These are phyloP conservation scores for Diaprepes abbreviatus DNA, from an alignment of 2,888 invertebrate genomes.

Conservation along the genomic window DNA sequence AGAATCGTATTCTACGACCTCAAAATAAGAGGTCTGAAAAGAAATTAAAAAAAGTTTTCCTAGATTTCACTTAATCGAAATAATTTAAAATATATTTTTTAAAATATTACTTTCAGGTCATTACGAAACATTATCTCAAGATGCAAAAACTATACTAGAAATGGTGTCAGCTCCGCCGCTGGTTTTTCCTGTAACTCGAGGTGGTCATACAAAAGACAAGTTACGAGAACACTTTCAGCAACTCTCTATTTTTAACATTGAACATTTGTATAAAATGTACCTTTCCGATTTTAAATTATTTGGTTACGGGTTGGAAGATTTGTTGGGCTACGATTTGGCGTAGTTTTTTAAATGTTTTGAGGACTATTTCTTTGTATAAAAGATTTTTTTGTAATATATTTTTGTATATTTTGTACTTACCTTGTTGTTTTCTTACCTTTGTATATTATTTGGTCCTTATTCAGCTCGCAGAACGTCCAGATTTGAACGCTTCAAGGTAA, in stretches of 20 bases:
- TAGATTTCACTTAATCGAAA: too few relatives aligned
- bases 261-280: conserved; percentile 80
- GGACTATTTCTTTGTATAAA: not conserved
- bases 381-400: conserved; percentile 12
- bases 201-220: conserved; percentile 80
- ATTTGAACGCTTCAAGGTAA: too few relatives aligned
- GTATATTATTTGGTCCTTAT: not conserved
- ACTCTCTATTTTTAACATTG: conserved; percentile 78
- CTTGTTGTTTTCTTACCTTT: not conserved
- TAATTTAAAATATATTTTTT: too few relatives aligned
- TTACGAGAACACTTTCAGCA: conserved; percentile 81
- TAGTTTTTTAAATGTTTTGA: conserved; percentile 31
- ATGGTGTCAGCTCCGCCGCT: conserved; percentile 74
- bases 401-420: conserved; percentile 10
- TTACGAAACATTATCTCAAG: conserved; percentile 72
- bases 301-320: conserved; percentile 82
- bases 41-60: too few relatives aligned
- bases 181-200: conserved; percentile 75
- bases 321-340: conserved; percentile 83
- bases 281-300: conserved; percentile 86
- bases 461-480: too few relatives aligned
- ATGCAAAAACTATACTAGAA: conserved; percentile 78
- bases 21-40: too few relatives aligned
- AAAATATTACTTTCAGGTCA: conserved; percentile 70
- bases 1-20: too few relatives aligned